Base-by-base conservation (phyloP, 2,888 invertebrate genomes). In the Brachylomia viminalis region DNA sequence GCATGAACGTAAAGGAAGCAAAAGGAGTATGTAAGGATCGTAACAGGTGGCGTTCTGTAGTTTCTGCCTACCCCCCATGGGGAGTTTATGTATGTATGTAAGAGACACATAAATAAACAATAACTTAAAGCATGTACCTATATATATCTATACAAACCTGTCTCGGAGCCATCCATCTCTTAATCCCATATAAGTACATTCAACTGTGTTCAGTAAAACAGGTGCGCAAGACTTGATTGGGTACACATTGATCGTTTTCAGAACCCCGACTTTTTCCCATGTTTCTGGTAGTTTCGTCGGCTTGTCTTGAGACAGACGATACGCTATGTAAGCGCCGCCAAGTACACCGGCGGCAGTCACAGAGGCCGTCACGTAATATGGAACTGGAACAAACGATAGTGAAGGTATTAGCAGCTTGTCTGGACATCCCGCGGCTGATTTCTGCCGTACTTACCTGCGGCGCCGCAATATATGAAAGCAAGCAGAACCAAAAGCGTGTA, bases 151-250 rank as follows among this genome's bases (percentile, higher is more conserved):
- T 67, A 84, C 85, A 52, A 69, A 92, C 97, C 97, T 95, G 88
- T 97, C 97, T 52, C 97, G 92, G 17, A 97, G 89, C 96, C 97
- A 96, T 7, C 96, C 97, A 69, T 95, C 93, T 86, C 93, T 95
- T 38, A 97, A 88, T 0, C 97, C 97, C 33, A 97, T 87, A n/a
- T 90, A 85, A 0, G 97, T 94, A 87, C 97, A 97, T 85, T 97
- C 97, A 80, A 97, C 96, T n/a, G 92, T 92, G 56, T 93, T 95
- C 77, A 97, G 79, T 4, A 95, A 89, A 42, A 97, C 88, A 0
- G 96, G 92, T 0, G 96, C 97, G 74, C 97, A 97, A 0, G 97
- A 97, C 90, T 97, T 97, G 23, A 97, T 94, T 0, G 97, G 97
- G 86, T 97, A 97, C 11, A 95, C 93, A 77, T 96, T 93, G 8